phyloP scores from a whole-genome alignment of 2,888 invertebrate genomes.

The Chymomyza amoena region DNA sequence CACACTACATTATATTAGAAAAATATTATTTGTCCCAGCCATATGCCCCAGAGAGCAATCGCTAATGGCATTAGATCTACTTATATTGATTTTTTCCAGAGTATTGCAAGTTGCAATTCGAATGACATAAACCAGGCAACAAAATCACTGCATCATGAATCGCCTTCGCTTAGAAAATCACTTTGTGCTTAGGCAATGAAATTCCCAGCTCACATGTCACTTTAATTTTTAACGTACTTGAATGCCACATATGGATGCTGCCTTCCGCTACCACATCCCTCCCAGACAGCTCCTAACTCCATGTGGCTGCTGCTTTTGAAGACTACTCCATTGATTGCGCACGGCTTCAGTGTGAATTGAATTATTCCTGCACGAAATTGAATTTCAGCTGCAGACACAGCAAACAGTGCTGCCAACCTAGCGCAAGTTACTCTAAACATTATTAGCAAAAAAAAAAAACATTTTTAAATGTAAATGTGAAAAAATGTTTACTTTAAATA shows the following conservation, averaged over 20 bases:
- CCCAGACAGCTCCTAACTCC: neutral
- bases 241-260: no score
- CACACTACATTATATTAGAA: neutral
- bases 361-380: conserved; percentile 61
- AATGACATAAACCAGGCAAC: neutral
- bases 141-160: neutral
- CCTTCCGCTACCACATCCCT: neutral
- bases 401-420: conserved; percentile 12
- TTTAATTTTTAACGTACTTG: neutral
- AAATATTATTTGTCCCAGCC: neutral
- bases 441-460: neutral
- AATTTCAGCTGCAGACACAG: conserved; percentile 53
- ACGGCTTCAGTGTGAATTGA: conserved; percentile 51
- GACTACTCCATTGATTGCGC: conserved; percentile 3
- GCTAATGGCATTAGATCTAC: neutral
- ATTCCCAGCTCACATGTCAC: neutral
- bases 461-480: neutral
- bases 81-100: neutral
- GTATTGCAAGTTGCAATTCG: neutral
- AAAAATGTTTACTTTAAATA: neutral
- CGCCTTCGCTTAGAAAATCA: neutral
- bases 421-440: conserved; percentile 18
- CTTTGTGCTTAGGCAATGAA: neutral
- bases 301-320: neutral
- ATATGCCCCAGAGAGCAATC: neutral